Conservation (phyloP, 2,797 vertebrate genomes). For the Acanthopagrus latus region DNA sequence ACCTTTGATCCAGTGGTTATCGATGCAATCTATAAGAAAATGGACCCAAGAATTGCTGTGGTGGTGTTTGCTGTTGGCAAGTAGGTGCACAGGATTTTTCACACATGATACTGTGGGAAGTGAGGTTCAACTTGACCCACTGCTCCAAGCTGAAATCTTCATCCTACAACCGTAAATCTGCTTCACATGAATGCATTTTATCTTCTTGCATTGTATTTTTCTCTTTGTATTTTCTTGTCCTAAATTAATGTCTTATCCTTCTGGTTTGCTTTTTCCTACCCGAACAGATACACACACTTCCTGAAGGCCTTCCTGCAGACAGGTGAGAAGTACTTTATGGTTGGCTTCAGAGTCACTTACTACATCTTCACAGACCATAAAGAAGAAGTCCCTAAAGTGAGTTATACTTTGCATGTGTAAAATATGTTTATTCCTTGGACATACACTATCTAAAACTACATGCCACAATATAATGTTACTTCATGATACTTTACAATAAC, state of each 20-base stretch:
- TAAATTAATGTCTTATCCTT: not conserved
- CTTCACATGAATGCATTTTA: not conserved
- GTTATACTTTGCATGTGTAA: not conserved
- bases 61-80: constrained; percentile 72
- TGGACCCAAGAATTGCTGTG: constrained; percentile 64
- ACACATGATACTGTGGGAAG: not conserved
- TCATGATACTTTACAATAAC: too few relatives aligned
- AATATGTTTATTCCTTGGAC: not conserved
- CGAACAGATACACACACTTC: constrained; percentile 65
- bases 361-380: constrained; percentile 69
- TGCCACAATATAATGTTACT: not conserved
- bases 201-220: too few relatives aligned
- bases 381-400: constrained; percentile 55
- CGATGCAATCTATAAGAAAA: constrained; percentile 58
- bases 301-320: constrained; percentile 63
- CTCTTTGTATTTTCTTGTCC: not conserved
- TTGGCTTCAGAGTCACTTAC: constrained; percentile 68
- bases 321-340: constrained; percentile 64
- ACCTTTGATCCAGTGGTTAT: constrained; percentile 71
- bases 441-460: not conserved
- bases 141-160: not conserved
- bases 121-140: not conserved
- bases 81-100: constrained; percentile 43
- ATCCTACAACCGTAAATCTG: not conserved
- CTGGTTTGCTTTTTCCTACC: not conserved